Evolutionary conservation across 1,140 invertebrate species (phyloP), one percentile per base, ranked within the genome.

Genomic region (Stenopsyche tienmushanensis): DNA sequence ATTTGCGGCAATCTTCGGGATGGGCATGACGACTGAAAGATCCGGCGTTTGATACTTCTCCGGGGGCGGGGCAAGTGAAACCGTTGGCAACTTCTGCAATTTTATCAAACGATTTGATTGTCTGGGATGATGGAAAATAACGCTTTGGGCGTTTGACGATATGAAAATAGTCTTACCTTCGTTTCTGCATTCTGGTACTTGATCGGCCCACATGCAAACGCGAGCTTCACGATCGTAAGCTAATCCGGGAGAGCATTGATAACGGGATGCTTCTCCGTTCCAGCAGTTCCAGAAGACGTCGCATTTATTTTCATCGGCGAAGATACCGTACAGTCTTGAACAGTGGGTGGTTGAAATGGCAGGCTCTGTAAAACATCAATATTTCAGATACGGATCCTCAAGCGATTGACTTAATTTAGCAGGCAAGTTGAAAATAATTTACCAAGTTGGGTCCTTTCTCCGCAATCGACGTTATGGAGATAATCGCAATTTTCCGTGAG

Each of bases 221-320:
- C 93, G 86, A 39, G 93, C 88, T 77, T 93, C 92, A 65, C 91
- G 86, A 82, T 96, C 93, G 80, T 96, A 97, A 68, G 94, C 94
- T 3, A 97, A 81, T 73, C 94, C 94, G 71, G 94, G 93, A 72
- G 93, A 93, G 83, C 94, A 97, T 76, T 95, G 92, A 76, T 96
- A 97, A 71, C 90, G 87, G 72, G 91, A 94, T 7, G 93, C 88
- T 78, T 96, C 93, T 39, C 94, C 94, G 79, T 94, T 94, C 93
- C 94, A 96, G 79, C 94, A 97, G 77, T 94, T 95, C 90, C 93
- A 96, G 88, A 96, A 97, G 1, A 92, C 90, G 76, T 94, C 90
- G 78, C 94, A 96, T 77, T 95, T 93, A 66, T 83, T 80, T 18
- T 90, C 89, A 75, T 96, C 93, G 60, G 92, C 77, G 85, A 96